Base-by-base conservation (phyloP, 2,797 vertebrate species). In the Takifugu rubripes region DNA sequence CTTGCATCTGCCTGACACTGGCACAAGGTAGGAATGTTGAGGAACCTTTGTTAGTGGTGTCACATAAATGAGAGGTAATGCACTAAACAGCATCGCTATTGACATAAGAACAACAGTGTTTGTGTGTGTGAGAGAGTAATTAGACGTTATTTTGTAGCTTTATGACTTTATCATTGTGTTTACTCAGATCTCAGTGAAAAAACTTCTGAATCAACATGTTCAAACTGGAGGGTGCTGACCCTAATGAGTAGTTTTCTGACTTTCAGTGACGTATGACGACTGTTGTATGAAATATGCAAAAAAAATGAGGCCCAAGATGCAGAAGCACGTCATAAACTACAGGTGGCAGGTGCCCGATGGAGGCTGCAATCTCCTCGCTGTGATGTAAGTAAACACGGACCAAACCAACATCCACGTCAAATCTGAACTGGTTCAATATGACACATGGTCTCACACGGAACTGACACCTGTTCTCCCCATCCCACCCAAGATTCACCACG, bases 351-450 rank as follows among this genome's bases (percentile, higher is more conserved):
- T 76, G 56, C 2, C 55, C 1, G 91, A 92, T 29, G 92, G 92
- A 46, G 77, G 85, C 70, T 93, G 92, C 81, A 92, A 92, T 80
- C 80, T 92, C 58, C 57, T 16, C 1, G 92, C 92, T 2, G 16
- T 86, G 24, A 70, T 92, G 92, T 92, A 62, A 85, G 89, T 66
- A n/a, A n/a, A n/a, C 1, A 54, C 5, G 50, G 27, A 52, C n/a
- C n/a, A 21, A 16, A n/a, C 54, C 14, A 46, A 25, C 14, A 11
- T n/a, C 16, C 7, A 21, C 16, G 8, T 31, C 25, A 31, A 31
- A 3, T 9, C 49, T 51, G 1, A 10, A n/a, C 3, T 17, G 31
- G 11, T 11, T 36, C 4, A 52, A 36, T 9, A 8, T 51, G 2
- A 7, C 5, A 26, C 49, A 7, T 49, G 3, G 11, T 15, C n/a